Conservation (phyloP, 2,888 invertebrate species). For the Apotomis turbidana region DNA sequence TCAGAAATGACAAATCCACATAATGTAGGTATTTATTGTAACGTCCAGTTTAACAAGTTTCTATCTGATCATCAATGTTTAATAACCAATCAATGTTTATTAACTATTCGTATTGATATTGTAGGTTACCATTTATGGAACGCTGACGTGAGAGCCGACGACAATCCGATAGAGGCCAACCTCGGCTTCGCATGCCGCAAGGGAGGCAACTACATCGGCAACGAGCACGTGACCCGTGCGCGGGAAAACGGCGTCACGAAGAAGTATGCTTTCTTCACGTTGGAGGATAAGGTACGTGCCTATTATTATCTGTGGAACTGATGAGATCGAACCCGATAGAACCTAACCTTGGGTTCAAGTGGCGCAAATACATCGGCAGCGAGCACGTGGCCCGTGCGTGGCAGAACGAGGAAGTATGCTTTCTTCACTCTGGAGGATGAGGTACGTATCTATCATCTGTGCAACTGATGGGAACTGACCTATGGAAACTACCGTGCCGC, state of each 20-base stretch:
- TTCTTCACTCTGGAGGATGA: constrained; percentile 88
- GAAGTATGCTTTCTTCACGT: constrained; percentile 88
- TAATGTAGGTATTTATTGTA: too few species aligned
- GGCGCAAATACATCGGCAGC: too few species aligned
- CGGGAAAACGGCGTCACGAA: constrained; percentile 87
- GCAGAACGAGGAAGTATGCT: constrained; percentile 85
- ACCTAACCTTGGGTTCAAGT: too few species aligned
- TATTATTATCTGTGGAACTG: neutral
- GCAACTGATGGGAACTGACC: too few species aligned
- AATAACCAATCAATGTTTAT: too few species aligned
- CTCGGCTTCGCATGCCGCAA: constrained; percentile 91
- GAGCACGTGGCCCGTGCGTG: too few species aligned
- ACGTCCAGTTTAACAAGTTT: too few species aligned
- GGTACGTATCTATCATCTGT: constrained; percentile 53
- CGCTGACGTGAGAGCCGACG: constrained; percentile 90
- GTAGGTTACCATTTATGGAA: constrained; percentile 94
- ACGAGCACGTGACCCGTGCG: constrained; percentile 86
- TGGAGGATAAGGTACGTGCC: constrained; percentile 83
- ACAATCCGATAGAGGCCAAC: constrained; percentile 94
- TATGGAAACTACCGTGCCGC: too few species aligned
- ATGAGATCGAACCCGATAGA: neutral
- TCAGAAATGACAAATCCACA: too few species aligned
- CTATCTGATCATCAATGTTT: neutral
- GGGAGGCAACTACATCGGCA: constrained; percentile 90
- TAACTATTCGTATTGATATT: neutral